Percentiles rank a stretch among this genome's conserved stretches.
Conservation (phyloP, 2,888 invertebrate species). For the Apocheima hispidaria region DNA sequence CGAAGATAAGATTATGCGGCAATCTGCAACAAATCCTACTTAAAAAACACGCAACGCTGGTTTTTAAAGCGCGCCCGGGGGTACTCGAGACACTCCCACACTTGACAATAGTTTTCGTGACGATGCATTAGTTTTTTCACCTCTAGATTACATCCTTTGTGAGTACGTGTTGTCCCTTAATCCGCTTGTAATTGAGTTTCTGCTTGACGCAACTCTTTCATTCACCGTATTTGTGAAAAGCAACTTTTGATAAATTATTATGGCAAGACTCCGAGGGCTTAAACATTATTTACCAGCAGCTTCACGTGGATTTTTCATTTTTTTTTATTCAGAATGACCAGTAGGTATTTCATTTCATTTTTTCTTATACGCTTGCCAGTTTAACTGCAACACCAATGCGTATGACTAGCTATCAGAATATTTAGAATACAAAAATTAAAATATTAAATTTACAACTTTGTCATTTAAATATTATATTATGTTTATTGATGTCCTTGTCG, state of each 20-base stretch:
- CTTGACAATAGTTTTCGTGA: constrained; percentile 72
- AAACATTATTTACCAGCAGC: not conserved
- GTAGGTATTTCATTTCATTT: no score
- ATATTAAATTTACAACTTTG: no score
- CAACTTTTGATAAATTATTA: constrained; percentile 4
- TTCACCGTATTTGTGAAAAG: constrained; percentile 41
- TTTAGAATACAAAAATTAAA: no score
- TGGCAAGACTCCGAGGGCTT: not conserved
- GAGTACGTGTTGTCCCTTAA: constrained; percentile 71
- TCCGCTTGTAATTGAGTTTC: constrained; percentile 71
- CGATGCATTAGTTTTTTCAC: constrained; percentile 64
- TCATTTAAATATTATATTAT: no score
- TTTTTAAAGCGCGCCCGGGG: constrained; percentile 71
- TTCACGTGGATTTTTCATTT: not conserved
- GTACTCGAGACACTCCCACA: constrained; percentile 74
- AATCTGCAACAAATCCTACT: constrained; percentile 81
- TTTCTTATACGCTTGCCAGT: no score
- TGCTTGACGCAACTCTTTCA: constrained; percentile 49
- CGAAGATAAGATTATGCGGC: constrained; percentile 76
- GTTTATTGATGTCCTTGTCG: no score
- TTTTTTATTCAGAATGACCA: no score
- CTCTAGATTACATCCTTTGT: constrained; percentile 65
- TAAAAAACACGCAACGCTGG: constrained; percentile 80
- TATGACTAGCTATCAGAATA: no score
- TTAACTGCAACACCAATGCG: no score